Evolutionary conservation across 1,140 invertebrate species (phyloP).

Genomic region (Elymnias hypermnestra): DNA sequence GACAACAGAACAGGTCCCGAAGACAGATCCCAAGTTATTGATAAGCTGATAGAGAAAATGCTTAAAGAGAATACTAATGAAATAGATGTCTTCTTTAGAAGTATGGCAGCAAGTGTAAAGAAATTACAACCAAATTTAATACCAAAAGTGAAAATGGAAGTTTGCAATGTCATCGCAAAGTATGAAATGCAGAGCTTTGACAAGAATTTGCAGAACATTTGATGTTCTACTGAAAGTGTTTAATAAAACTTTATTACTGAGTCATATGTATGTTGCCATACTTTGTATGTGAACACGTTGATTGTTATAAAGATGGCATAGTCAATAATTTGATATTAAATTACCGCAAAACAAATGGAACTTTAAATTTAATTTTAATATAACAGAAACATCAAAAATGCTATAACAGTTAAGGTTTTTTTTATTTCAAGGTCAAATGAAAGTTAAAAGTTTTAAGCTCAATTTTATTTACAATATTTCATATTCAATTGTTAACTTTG

Average conservation of each 20-base stretch:
- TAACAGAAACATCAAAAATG: no score
- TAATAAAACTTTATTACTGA: background rate
- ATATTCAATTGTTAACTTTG: no score
- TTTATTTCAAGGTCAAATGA: no score
- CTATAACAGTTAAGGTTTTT: no score
- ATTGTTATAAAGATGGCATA: background rate
- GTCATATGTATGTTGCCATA: no score
- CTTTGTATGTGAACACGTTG: constrained; percentile 11
- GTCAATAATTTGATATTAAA: no score
- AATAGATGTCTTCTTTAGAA: constrained; percentile 67
- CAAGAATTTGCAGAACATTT: constrained; percentile 31
- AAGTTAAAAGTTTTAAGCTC: no score
- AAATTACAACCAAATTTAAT: constrained; percentile 68
- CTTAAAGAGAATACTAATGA: constrained; percentile 66
- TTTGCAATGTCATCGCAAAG: constrained; percentile 69
- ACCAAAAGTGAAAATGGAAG: constrained; percentile 71
- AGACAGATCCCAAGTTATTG: constrained; percentile 52
- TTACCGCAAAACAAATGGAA: no score
- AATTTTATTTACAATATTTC: no score
- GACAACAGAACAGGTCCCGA: constrained; percentile 54
- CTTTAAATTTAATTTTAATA: no score
- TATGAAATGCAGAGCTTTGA: constrained; percentile 71
- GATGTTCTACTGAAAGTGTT: constrained; percentile 6
- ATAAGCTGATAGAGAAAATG: constrained; percentile 63
- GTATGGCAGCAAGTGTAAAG: constrained; percentile 69